Evolutionary conservation across 1,140 invertebrate species (phyloP).

Genomic region (Spodoptera frugiperda): DNA sequence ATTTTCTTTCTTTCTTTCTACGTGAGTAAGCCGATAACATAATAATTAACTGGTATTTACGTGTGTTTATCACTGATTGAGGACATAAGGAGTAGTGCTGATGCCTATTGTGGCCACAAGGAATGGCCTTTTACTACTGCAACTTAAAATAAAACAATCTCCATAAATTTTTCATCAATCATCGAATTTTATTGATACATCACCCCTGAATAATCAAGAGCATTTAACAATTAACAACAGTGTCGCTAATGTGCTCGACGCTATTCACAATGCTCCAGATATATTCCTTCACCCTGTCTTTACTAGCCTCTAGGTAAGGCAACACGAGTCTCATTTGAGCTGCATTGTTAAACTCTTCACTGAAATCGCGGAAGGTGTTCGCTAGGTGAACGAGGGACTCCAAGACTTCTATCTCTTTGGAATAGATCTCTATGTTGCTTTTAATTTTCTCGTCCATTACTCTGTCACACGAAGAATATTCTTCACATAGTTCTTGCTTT

Average conservation of each 20-base stretch:
- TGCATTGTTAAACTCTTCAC: not conserved
- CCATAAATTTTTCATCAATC: too few species aligned
- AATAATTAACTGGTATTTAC: too few species aligned
- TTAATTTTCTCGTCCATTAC: not conserved
- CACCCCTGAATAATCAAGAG: not conserved
- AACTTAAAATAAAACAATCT: not conserved
- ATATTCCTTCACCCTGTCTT: not conserved
- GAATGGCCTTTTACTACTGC: not conserved
- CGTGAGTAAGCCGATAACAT: too few species aligned
- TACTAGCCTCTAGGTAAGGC: not conserved
- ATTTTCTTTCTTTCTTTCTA: too few species aligned
- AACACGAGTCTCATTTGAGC: not conserved
- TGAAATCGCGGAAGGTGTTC: not conserved
- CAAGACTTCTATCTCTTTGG: not conserved
- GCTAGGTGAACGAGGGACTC: not conserved
- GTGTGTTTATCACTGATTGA: too few species aligned
- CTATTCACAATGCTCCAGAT: not conserved
- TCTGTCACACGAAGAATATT: not conserved
- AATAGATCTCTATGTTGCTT: not conserved
- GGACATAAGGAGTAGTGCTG: too few species aligned
- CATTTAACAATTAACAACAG: not conserved
- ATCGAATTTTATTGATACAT: too few species aligned
- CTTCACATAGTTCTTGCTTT: not conserved
- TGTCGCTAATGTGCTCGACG: not conserved
- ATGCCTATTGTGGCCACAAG: too few species aligned